Conservation (phyloP, 2,888 invertebrate species). For the Agrochola macilenta region DNA sequence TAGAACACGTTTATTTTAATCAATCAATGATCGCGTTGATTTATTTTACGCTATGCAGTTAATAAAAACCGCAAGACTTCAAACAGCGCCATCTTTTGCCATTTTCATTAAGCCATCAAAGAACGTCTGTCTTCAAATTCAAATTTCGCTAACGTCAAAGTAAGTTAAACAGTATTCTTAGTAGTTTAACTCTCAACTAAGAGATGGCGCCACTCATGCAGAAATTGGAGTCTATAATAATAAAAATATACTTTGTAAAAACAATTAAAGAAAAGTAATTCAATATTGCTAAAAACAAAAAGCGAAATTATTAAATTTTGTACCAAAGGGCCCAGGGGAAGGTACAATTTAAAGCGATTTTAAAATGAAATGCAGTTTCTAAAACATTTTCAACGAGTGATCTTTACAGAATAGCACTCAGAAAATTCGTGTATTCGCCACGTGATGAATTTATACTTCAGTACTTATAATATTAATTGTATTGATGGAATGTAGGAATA, state of each 20-base stretch:
- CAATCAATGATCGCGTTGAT: conserved; percentile 29
- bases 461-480: not conserved
- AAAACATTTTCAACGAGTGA: not conserved
- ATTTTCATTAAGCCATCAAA: not conserved
- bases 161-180: conserved; percentile 6
- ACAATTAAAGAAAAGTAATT: not conserved
- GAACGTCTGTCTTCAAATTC: not conserved
- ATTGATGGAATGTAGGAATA: not conserved
- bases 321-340: not conserved
- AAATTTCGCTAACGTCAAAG: not conserved
- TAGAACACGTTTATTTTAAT: not conserved
- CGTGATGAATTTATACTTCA: too few relatives aligned
- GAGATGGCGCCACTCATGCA: conserved; percentile 67
- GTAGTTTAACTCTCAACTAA: conserved; percentile 39
- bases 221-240: not conserved
- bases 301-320: not conserved
- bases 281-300: not conserved
- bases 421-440: too few relatives aligned
- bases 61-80: not conserved
- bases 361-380: not conserved
- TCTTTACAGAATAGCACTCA: not conserved
- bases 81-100: conserved; percentile 59
- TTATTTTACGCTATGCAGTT: conserved; percentile 50
- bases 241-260: too few relatives aligned
- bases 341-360: too few relatives aligned